A percentile compares a stretch with the other conserved stretches of the same genome.
Conservation (phyloP, 2,113 vertebrate genomes). For the Oncorhynchus tshawytscha region DNA sequence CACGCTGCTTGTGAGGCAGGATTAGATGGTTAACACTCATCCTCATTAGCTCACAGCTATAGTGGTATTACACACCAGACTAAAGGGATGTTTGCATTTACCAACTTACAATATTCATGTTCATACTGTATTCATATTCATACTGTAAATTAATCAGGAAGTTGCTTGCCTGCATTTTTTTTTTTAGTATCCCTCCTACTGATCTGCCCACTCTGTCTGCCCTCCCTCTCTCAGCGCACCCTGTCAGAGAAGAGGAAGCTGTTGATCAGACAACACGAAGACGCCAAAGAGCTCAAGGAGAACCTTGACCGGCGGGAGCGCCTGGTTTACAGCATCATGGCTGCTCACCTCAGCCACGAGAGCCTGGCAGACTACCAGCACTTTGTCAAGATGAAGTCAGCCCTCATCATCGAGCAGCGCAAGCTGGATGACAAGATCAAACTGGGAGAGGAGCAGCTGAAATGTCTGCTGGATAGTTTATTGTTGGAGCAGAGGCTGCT, state of each 20-base stretch:
- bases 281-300: constrained; percentile 95
- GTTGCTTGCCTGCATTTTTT: not conserved
- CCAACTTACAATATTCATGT: too few relatives aligned
- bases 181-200: not conserved
- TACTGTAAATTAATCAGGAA: too few relatives aligned
- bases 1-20: too few relatives aligned
- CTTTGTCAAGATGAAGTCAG: constrained; percentile 98
- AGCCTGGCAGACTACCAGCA: constrained; percentile 93
- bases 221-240: constrained; percentile 73
- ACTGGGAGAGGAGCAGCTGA: constrained; percentile 94
- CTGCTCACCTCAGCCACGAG: constrained; percentile 82
- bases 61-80: too few relatives aligned
- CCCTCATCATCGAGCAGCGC: constrained; percentile 97
- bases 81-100: too few relatives aligned
- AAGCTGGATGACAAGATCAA: constrained; percentile 98
- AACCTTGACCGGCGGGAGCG: constrained; percentile 92
- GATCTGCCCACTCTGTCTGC: not conserved
- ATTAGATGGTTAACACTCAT: too few relatives aligned
- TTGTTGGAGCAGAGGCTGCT: constrained; percentile 63
- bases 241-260: constrained; percentile 89
- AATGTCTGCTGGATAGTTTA: constrained; percentile 92
- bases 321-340: constrained; percentile 86
- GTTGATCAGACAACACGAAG: constrained; percentile 90
- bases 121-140: too few relatives aligned
- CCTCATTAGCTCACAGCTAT: too few relatives aligned